Conservation (phyloP, 2,113 vertebrate species). For the Notiomystis cincta region DNA sequence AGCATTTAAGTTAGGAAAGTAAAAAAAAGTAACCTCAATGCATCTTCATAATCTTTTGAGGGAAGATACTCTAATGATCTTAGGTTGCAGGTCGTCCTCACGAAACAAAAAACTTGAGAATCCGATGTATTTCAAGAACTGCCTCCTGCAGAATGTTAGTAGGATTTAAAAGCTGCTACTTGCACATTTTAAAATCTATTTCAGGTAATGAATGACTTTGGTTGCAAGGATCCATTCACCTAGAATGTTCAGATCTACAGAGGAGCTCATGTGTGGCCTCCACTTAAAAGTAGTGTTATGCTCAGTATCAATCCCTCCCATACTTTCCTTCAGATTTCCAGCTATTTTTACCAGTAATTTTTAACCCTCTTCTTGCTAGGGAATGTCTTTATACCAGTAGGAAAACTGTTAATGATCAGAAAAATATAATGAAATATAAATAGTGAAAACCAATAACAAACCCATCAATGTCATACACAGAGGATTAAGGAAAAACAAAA, state of each 20-base stretch:
- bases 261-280: not conserved
- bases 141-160: not conserved
- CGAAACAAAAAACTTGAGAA: not conserved
- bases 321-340: not conserved
- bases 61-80: not conserved
- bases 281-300: not conserved
- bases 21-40: no score
- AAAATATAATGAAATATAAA: not conserved
- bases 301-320: not conserved
- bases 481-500: not conserved
- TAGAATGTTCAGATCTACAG: not conserved
- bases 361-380: not conserved
- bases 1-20: not conserved
- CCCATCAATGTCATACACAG: not conserved
- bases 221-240: not conserved
- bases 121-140: not conserved
- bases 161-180: not conserved
- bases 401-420: not conserved
- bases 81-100: not conserved
- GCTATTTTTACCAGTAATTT: not conserved
- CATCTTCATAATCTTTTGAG: not conserved
- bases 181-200: not conserved
- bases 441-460: not conserved
- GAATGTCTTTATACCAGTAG: not conserved
- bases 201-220: not conserved